A percentile compares a stretch with the other conserved stretches of the same genome.
Conservation (phyloP, 2,797 vertebrate genomes). For the Falco cherrug region DNA sequence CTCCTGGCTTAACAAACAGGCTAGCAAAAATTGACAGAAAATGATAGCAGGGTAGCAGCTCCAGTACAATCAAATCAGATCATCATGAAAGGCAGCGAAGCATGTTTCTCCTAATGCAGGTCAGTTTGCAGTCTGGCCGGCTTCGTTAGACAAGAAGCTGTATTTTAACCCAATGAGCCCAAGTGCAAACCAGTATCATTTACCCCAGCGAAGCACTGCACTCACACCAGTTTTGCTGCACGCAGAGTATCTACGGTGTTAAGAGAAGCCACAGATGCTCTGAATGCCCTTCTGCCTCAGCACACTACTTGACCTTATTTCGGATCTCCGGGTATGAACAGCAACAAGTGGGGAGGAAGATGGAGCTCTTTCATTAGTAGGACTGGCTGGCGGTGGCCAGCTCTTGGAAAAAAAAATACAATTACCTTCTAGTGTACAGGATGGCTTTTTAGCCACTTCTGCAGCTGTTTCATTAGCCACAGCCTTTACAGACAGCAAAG, state of each 20-base stretch:
- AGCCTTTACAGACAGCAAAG: background rate
- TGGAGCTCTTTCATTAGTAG: background rate
- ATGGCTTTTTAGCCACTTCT: background rate
- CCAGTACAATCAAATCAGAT: slow-evolving; percentile 40
- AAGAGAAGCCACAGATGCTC: background rate
- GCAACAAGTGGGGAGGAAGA: background rate
- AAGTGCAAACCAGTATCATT: background rate
- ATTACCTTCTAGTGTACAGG: background rate
- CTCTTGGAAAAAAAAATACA: background rate
- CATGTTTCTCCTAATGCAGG: background rate
- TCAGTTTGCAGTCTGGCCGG: slow-evolving; percentile 9
- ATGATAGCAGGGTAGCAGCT: slow-evolving; percentile 2
- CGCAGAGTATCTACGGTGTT: background rate
- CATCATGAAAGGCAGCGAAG: background rate
- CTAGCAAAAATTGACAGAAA: slow-evolving; percentile 33
- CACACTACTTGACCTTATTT: background rate
- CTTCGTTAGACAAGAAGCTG: slow-evolving; percentile 11
- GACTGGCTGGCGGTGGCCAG: background rate
- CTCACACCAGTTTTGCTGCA: rapidly evolving
- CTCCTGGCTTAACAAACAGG: slow-evolving; percentile 34
- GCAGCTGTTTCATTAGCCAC: background rate
- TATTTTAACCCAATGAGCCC: background rate
- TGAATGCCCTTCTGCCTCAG: background rate
- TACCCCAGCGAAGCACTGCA: background rate
- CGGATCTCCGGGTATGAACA: background rate